Percentiles rank a stretch among this genome's conserved stretches.
Conservation (phyloP, 2,797 vertebrate species). For the Trematomus bernacchii region DNA sequence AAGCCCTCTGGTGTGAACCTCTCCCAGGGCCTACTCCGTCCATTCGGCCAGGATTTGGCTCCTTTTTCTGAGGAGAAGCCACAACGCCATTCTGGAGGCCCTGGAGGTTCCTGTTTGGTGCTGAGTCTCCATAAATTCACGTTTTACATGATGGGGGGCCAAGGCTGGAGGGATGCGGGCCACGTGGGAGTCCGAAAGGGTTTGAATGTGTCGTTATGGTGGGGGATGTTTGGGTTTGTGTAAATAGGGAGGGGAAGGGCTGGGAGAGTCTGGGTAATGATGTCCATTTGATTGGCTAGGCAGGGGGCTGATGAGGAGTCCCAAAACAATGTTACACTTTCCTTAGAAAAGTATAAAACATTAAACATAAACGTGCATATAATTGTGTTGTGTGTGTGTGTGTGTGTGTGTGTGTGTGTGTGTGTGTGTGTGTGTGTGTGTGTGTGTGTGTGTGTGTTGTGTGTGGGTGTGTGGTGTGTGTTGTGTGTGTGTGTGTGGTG, state of each 20-base stretch:
- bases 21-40: constrained; percentile 89
- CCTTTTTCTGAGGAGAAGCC: constrained; percentile 83
- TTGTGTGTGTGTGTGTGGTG: not conserved
- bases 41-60: constrained; percentile 83
- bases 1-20: constrained; percentile 91
- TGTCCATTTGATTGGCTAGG: constrained; percentile 71
- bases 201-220: constrained; percentile 77
- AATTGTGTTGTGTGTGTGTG: not conserved
- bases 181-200: constrained; percentile 56
- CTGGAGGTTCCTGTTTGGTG: constrained; percentile 82
- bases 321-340: constrained; percentile 45
- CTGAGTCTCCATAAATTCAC: constrained; percentile 77
- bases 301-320: constrained; percentile 51
- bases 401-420: constrained; percentile 2
- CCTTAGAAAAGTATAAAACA: constrained; percentile 20
- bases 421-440: not conserved
- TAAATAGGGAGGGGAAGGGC: constrained; percentile 80
- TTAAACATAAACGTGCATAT: not conserved
- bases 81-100: constrained; percentile 84
- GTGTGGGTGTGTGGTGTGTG: not conserved
- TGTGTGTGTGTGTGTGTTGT: not conserved
- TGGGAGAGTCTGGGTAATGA: constrained; percentile 74
- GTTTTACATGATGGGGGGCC: constrained; percentile 78
- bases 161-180: constrained; percentile 49
- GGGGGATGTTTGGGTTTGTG: constrained; percentile 74